These are phyloP conservation scores for Ectemnius lituratus DNA, from an alignment of 2,888 invertebrate species.

Conservation along the genomic window DNA sequence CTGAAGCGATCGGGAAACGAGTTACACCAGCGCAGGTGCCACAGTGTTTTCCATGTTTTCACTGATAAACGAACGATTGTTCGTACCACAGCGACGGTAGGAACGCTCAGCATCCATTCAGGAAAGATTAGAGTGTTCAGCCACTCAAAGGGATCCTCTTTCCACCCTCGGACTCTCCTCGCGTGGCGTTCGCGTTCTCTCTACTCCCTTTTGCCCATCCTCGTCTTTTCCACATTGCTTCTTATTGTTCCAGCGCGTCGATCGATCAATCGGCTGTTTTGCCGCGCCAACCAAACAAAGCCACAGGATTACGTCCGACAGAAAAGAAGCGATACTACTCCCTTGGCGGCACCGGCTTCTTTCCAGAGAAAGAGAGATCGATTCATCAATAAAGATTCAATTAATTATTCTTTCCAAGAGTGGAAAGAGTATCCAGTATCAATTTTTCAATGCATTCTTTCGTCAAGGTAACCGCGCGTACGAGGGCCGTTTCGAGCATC, in stretches of 20 bases:
- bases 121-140: conserved; percentile 21
- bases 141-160: conserved; percentile 15
- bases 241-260: not conserved
- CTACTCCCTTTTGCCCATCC: conserved; percentile 14
- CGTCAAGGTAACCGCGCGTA: no score
- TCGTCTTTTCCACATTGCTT: conserved; percentile 6
- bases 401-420: no score
- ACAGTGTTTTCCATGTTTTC: not conserved
- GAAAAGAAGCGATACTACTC: no score
- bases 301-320: no score
- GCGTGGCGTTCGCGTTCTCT: conserved; percentile 36
- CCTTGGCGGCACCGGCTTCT: no score
- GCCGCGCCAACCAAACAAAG: no score
- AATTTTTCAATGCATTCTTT: no score
- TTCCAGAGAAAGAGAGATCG: no score
- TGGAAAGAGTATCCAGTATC: no score
- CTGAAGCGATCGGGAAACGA: not conserved
- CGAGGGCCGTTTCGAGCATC: no score
- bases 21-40: not conserved
- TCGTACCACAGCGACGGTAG: not conserved
- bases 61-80: conserved; percentile 34
- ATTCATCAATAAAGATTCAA: no score
- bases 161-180: not conserved
- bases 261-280: no score
- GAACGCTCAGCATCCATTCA: conserved; percentile 21